Conservation (phyloP, 2,888 invertebrate species). For the Halictus quadricinctus region DNA sequence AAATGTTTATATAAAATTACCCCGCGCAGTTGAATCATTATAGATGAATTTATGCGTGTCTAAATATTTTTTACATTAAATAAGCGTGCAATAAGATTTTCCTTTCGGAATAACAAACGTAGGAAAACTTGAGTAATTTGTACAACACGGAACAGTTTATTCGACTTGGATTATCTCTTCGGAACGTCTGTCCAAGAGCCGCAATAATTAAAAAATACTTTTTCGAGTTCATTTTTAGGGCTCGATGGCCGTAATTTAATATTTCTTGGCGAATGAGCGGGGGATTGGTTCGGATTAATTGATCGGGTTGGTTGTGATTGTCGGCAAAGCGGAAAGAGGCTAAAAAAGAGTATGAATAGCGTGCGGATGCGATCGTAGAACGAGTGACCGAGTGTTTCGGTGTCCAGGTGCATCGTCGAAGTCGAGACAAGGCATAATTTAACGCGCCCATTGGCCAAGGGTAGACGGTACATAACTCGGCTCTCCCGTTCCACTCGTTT, state of each 20-base stretch:
- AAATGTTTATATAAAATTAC: too few species aligned
- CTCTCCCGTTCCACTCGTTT: slow-evolving; percentile 66
- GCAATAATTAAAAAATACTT: background rate
- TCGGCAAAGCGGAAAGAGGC: background rate
- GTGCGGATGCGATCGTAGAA: slow-evolving; percentile 3
- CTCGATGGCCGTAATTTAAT: background rate
- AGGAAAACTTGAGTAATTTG: too few species aligned
- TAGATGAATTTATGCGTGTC: too few species aligned
- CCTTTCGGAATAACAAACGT: too few species aligned
- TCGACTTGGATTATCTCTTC: background rate
- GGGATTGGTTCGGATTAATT: background rate
- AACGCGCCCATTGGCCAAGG: slow-evolving; percentile 71
- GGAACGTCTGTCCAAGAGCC: too few species aligned
- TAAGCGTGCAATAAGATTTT: too few species aligned
- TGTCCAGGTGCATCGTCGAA: slow-evolving; percentile 66
- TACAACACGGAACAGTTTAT: background rate
- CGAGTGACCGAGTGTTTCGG: slow-evolving; percentile 46
- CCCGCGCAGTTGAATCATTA: too few species aligned
- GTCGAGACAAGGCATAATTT: slow-evolving; percentile 74
- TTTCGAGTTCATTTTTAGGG: background rate
- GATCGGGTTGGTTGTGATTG: background rate
- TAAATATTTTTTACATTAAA: too few species aligned
- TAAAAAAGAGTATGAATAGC: slow-evolving; percentile 30
- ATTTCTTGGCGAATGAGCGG: background rate
- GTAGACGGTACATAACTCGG: slow-evolving; percentile 72